phyloP scores from a whole-genome alignment of 2,113 vertebrate species.

The Platichthys flesus region DNA sequence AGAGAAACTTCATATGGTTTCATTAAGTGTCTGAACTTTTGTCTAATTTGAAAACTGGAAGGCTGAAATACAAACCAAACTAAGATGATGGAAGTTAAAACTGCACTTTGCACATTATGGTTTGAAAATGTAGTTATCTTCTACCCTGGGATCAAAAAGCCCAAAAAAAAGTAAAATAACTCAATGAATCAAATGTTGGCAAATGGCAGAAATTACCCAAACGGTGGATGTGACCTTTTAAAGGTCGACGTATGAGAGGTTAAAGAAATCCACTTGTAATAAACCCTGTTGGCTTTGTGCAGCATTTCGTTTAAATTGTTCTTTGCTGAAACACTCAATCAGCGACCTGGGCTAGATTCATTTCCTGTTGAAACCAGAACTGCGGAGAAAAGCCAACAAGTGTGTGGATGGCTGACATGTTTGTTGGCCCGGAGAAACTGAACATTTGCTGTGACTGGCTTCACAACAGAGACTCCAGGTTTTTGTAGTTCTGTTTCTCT shows the following conservation, averaged over 20 bases:
- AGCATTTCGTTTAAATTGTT: slow-evolving; percentile 42
- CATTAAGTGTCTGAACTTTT: no score
- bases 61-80: no score
- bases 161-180: neutral
- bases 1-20: no score
- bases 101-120: neutral
- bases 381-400: slow-evolving; percentile 11
- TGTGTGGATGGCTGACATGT: slow-evolving; percentile 21
- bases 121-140: no score
- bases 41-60: no score
- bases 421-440: slow-evolving; percentile 2
- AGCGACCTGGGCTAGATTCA: neutral
- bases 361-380: slow-evolving; percentile 22
- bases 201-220: slow-evolving; percentile 19
- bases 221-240: slow-evolving; percentile 38
- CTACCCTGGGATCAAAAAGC: neutral
- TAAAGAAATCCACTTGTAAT: slow-evolving; percentile 28
- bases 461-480: slow-evolving; percentile 11
- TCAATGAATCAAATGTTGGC: slow-evolving; percentile 16
- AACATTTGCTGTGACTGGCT: slow-evolving; percentile 5
- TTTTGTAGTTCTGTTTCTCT: slow-evolving; percentile 20
- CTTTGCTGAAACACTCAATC: slow-evolving; percentile 17
- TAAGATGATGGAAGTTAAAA: no score
- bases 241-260: slow-evolving; percentile 40
- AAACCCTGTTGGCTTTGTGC: slow-evolving; percentile 29